Conservation (phyloP, 1,140 invertebrate species). For the Cherax quadricarinatus region DNA sequence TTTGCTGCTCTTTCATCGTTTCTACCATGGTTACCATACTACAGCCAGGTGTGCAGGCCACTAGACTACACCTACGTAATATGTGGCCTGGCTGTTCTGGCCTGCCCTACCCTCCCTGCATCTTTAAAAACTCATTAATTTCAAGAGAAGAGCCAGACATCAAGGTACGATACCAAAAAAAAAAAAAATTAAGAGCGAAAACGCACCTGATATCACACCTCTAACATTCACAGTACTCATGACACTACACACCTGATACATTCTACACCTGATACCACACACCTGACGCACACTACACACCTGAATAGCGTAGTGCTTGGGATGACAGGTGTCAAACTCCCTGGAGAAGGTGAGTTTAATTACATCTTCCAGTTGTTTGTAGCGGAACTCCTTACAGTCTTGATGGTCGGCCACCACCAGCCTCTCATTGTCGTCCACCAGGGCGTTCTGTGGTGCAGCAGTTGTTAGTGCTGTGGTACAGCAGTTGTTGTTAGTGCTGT, state of each 20-base stretch:
- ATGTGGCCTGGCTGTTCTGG: too few relatives aligned
- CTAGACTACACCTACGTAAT: too few relatives aligned
- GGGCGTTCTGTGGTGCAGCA: slow-evolving; percentile 83
- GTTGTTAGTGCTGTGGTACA: background rate
- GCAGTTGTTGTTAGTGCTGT: background rate
- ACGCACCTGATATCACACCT: too few relatives aligned
- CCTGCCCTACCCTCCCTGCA: too few relatives aligned
- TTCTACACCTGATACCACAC: slow-evolving; percentile 14
- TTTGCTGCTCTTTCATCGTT: too few relatives aligned
- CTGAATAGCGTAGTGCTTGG: slow-evolving; percentile 88
- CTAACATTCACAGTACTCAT: too few relatives aligned
- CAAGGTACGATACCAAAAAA: too few relatives aligned
- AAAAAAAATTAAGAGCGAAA: too few relatives aligned
- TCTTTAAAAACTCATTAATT: too few relatives aligned
- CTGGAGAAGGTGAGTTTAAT: slow-evolving; percentile 82
- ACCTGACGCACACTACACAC: slow-evolving; percentile 1
- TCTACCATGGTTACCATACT: too few relatives aligned
- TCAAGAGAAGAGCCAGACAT: too few relatives aligned
- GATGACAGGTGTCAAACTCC: slow-evolving; percentile 94
- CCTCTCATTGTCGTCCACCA: slow-evolving; percentile 83
- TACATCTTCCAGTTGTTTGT: slow-evolving; percentile 80
- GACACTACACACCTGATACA: background rate
- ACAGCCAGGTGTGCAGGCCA: too few relatives aligned
- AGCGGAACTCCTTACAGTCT: slow-evolving; percentile 86
- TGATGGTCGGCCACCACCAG: slow-evolving; percentile 86